These are phyloP conservation scores for Calameuta idolon DNA, from an alignment of 2,888 invertebrate species.

Conservation along the genomic window DNA sequence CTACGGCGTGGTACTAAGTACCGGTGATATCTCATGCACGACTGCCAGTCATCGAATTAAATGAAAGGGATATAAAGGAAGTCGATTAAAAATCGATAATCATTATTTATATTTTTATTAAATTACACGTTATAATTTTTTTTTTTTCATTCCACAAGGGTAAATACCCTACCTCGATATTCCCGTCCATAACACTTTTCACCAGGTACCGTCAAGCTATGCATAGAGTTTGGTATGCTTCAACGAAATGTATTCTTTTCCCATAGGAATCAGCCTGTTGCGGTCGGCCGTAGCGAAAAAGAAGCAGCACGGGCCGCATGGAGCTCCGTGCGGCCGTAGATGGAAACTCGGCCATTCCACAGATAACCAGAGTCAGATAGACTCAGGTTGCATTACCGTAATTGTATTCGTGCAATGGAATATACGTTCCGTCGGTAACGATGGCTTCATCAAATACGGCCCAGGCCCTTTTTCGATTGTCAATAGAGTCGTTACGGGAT, in stretches of 20 bases:
- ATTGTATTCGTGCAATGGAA: constrained; percentile 26
- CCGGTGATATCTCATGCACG: neutral
- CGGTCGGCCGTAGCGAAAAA: neutral
- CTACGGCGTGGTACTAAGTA: neutral
- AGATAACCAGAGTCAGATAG: constrained; percentile 25
- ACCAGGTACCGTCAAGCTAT: neutral
- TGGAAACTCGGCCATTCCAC: constrained; percentile 28
- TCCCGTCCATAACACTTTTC: neutral
- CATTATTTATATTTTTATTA: neutral
- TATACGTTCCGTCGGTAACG: constrained; percentile 6
- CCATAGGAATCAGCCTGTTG: neutral
- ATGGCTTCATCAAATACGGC: neutral
- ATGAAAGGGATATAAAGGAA: neutral
- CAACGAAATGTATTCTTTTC: neutral
- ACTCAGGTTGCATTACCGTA: constrained; percentile 32
- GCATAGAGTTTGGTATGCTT: neutral
- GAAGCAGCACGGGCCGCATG: neutral
- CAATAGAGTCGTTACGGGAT: neutral
- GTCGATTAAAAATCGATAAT: neutral
- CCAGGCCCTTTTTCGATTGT: constrained; percentile 9
- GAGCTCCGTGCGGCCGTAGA: constrained; percentile 4
- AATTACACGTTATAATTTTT: neutral
- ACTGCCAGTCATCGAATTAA: neutral
- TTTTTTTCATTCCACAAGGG: neutral
- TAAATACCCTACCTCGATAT: neutral